Evolutionary conservation across 2,888 invertebrate species (phyloP), one percentile per base, ranked within the genome.

Genomic region (Drosophila flavopinicola): DNA sequence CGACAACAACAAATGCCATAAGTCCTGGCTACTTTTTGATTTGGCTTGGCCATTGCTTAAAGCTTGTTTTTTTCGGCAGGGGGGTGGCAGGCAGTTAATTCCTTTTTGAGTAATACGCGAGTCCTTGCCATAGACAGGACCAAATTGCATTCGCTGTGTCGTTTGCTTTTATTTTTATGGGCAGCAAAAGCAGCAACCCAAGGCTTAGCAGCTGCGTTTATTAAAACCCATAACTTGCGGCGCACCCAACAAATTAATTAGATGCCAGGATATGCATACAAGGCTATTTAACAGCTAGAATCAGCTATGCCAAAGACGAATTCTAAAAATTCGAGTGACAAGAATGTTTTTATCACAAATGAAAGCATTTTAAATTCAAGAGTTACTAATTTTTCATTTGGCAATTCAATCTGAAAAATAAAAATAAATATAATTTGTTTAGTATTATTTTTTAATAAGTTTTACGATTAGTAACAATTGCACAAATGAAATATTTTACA

Each of bases 61-160:
- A 30, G 11, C 35, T 42, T 38, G 11, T 37, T 44, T 57, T 35
- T 37, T 6, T 4, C n/a, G 9, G n/a, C 10, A 15, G 32, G 47
- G n/a, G 11, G 25, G 9, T 20, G 41, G 48, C 24, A 20, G 30
- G 52, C 61, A 87, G 71, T 84, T 84, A 84, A 84, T 84, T 84
- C 83, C 83, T 87, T 87, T 87, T 84, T 85, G 85, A 83, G 87
- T 83, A 85, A 82, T 85, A 78, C 85, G 73, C 75, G 75, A 65
- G 61, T 59, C 66, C 73, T 53, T 64, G 60, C 72, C 63, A 59
- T 53, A 63, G 54, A 71, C 76, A 75, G 44, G 42, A 71, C 71
- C 42, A 80, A 77, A 82, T 82, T 86, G 85, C 80, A 86, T 86
- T 72, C 75, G 39, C 24, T 64, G 30, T 38, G 54, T 84, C 72